A percentile compares a stretch with the other conserved stretches of the same genome.
Conservation (phyloP, 2,113 vertebrate genomes). For the Microcebus griseorufus region DNA sequence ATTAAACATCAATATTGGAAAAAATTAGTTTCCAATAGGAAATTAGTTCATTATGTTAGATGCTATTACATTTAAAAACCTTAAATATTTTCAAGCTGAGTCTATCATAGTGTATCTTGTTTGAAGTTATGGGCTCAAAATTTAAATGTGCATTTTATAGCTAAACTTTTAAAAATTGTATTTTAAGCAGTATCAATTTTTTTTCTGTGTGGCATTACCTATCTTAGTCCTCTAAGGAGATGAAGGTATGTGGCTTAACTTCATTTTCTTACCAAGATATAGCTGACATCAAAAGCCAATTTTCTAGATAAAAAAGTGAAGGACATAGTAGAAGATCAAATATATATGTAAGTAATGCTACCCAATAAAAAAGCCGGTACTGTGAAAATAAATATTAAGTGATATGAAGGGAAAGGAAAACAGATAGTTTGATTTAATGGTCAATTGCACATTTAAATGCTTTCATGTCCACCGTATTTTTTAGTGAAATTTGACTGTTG, state of each 20-base stretch:
- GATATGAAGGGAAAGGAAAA: constrained; percentile 36
- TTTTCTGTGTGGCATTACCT: constrained; percentile 35
- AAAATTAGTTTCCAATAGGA: constrained; percentile 40
- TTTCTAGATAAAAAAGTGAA: constrained; percentile 52
- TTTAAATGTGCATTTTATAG: constrained; percentile 49
- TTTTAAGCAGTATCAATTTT: not conserved
- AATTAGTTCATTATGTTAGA: constrained; percentile 30
- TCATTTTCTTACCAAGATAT: constrained; percentile 50
- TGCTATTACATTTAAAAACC: constrained; percentile 37
- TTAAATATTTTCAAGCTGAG: constrained; percentile 14
- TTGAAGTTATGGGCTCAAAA: constrained; percentile 44
- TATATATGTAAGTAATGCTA: constrained; percentile 46
- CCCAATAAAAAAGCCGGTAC: not conserved
- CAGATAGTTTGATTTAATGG: constrained; percentile 34
- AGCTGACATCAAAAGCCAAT: constrained; percentile 31
- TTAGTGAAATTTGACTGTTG: constrained; percentile 39
- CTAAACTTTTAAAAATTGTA: not conserved
- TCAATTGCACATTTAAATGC: constrained; percentile 67
- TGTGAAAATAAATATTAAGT: constrained; percentile 31
- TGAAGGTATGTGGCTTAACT: constrained; percentile 17
- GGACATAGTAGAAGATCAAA: constrained; percentile 18
- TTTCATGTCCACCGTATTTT: constrained; percentile 71
- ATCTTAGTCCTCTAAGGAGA: constrained; percentile 7
- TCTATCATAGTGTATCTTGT: constrained; percentile 16
- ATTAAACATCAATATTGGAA: not conserved